Base-by-base conservation (phyloP, 2,888 invertebrate genomes). In the Protodeltote pygarga region DNA sequence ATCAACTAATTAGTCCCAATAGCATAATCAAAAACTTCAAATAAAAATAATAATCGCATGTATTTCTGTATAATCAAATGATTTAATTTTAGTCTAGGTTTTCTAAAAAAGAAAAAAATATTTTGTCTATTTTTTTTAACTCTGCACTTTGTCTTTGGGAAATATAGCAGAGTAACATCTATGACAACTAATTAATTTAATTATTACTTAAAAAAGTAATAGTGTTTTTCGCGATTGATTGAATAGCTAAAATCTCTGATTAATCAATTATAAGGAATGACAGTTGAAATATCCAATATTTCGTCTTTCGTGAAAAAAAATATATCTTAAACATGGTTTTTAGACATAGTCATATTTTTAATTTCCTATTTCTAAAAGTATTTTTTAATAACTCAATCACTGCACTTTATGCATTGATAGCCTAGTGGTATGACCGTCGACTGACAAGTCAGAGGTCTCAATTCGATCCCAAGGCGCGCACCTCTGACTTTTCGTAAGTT, bases 61-160 rank as follows among this genome's bases (percentile, higher is more conserved):
- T 60, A 59, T 20, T 35, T 27, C 21, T 17, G 8, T 20, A 10
- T 20, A 52, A 52, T 52, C 14, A 52, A 55, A 33, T 50, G 5
- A 41, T 41, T 35, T 33, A 44, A 27, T 54, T 38, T 34, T 45
- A 38, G 19, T 39, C 27, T 31, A 20, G 1, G n/a, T 13, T 13
- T 32, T 32, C n/a, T 32, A 3, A 3, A 2, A 4, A 25, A 14
- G 8, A 27, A 14, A 20, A 8, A 6, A 5, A 14, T 8, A 8
- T 19, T 9, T 3, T 0, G 1, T 15, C 8, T 28, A 21, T 35
- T 50, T 51, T 50, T 39, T 20, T 24, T 24, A n/a, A n/a, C 1
- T 6, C 5, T 28, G 23, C 3, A 9, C 13, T 11, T 11, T 17
- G 35, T 34, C 16, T 15, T 25, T 33, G 17, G 15, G 23, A 21